Base-by-base conservation (phyloP, 2,113 vertebrate genomes). In the Jaculus jaculus region DNA sequence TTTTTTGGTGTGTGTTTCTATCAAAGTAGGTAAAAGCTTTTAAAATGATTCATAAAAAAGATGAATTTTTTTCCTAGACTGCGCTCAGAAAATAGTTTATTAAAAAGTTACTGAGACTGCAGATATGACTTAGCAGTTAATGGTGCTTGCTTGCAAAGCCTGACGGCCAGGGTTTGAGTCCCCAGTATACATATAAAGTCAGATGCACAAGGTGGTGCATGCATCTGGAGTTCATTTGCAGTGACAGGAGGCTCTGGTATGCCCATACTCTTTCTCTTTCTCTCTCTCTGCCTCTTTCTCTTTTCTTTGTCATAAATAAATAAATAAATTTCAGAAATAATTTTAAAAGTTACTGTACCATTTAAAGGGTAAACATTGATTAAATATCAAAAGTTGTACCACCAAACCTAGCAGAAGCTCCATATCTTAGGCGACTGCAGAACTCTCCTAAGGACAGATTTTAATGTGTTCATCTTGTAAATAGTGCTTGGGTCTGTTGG, bases 11-110 rank as follows among this genome's bases (percentile, higher is more conserved):
- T n/a, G 5, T 87, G 66, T 54, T 94, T 96, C 69, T 91, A 21
- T 94, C 75, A 89, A 79, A 90, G 88, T 58, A 72, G 84, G 73
- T 28, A 28, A 81, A 87, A 89, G 18, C 30, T 91, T 95, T 92
- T 54, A 39, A 94, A 96, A 61, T 28, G 63, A 88, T 87, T 94
- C 84, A 91, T 58, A 87, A 83, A 89, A 95, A 95, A 63, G 92
- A 80, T 87, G 66, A 90, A 90, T 89, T 69, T 69, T 90, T 54
- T 85, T 94, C 86, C 66, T 90, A 72, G 72, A 69, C 58, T 82
- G 13, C 34, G 89, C 34, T 84, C 89, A 72, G 61, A 84, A 93
- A 94, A 89, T 80, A 47, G 15, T 68, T 92, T 63, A 21, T 89
- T 95, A 39, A 71, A 90, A 91, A 72, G 54, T 54, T 54, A 54